Evolutionary conservation across 2,888 invertebrate species (phyloP), one percentile per base, ranked within the genome.

Genomic region (Hofmannophila pseudospretella): DNA sequence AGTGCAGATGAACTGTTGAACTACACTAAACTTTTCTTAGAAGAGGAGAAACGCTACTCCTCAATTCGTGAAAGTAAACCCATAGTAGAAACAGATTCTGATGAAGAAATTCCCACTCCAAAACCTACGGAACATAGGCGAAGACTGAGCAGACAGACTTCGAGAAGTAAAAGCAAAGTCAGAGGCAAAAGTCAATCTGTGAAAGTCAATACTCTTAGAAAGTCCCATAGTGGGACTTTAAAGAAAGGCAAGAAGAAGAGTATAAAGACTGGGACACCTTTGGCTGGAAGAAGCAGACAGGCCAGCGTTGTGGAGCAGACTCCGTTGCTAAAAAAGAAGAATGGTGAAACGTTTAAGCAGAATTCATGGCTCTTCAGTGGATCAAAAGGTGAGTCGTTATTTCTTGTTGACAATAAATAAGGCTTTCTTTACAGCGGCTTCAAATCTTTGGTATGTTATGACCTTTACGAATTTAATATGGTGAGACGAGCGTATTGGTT

Each of bases 281-380:
- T 72, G 10, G 46, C 51, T 10, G 63, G 66, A 0, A 72, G 86
- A 38, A 86, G 85, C 39, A 59, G 86, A 27, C 85, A 86, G 51
- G 63, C 84, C 1, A 86, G 86, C 36, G 67, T 85, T 3, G 81
- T 77, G 13, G 86, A 84, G 23, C 65, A 73, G 10, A 77, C 74
- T 22, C 80, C 80, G 1, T 44, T 79, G 8, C 45, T 57, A 1
- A 82, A 80, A 51, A 84, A 85, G 58, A 85, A 81, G 41, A 63
- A 58, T 46, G 57, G 73, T 1, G 82, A 85, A 19, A 54, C 72
- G 0, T 53, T 57, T 19, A 84, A 77, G 36, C 72, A 72, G 27
- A 84, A 78, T 36, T 80, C 81, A 28, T 86, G 86, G 86, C 70
- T 81, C 36, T 85, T 84, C 58, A 78, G 80, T 44, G 67, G 64